phyloP scores from a whole-genome alignment of 2,113 vertebrate genomes.

The Alligator mississippiensis region DNA sequence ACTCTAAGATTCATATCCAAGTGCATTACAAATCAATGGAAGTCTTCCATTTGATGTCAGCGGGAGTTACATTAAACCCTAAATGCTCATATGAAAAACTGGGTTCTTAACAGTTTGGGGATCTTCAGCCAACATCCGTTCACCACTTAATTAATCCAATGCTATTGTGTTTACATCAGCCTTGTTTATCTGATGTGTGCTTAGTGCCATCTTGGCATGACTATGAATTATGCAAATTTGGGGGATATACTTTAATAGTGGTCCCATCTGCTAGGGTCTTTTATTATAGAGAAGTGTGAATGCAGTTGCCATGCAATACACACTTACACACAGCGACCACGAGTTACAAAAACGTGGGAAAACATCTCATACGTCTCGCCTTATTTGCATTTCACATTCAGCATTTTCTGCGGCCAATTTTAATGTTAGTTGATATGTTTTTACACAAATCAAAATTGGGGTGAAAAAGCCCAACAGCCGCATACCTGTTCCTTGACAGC shows the following conservation, averaged over 20 bases:
- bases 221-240: constrained; percentile 69
- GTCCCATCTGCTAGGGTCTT: constrained; percentile 79
- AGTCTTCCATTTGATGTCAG: constrained; percentile 42
- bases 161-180: constrained; percentile 51
- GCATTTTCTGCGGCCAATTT: neutral
- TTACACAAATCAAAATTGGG: neutral
- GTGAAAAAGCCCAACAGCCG: constrained; percentile 4
- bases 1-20: constrained; percentile 50
- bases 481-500: constrained; percentile 44
- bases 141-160: constrained; percentile 46
- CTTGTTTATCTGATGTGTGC: constrained; percentile 37
- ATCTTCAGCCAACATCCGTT: constrained; percentile 32
- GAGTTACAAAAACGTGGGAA: constrained; percentile 54
- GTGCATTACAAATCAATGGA: constrained; percentile 25
- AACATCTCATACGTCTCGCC: constrained; percentile 42
- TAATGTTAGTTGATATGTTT: constrained; percentile 13
- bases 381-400: constrained; percentile 19
- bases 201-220: constrained; percentile 67
- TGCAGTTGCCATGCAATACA: constrained; percentile 80
- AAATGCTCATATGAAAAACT: constrained; percentile 43
- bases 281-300: constrained; percentile 79
- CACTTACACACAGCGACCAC: constrained; percentile 72
- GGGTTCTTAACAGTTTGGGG: neutral
- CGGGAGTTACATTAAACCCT: constrained; percentile 48
- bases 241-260: constrained; percentile 74